Evolutionary conservation across 2,113 vertebrate species (phyloP), one percentile per base, ranked within the genome.

Genomic region (Chitala chitala): DNA sequence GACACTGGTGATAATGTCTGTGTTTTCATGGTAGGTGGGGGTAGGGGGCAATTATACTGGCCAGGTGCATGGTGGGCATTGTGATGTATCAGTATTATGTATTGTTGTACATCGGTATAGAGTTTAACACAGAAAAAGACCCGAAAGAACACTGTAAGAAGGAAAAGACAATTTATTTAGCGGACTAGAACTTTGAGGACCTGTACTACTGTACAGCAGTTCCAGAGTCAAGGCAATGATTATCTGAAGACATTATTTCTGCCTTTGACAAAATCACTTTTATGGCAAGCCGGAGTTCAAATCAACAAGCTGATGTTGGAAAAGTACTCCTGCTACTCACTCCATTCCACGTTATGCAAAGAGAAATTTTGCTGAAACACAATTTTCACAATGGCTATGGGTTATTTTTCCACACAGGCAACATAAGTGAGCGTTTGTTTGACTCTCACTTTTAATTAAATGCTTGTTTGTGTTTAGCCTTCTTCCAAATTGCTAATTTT

Each of bases 351-450:
- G 12, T 15, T 15, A 68, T 46, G 22, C 64, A 48, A 26, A 20
- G 24, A 48, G n/a, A 29, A 22, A 20, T 44, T 24, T 20, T 44
- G 40, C 40, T 8, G 9, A 66, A 66, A 44, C 40, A 68, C 15
- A n/a, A 68, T 46, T 51, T 51, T 46, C 64, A 68, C 64, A 68
- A 42, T 68, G 42, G n/a, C 64, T 68, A 46, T 68, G 64, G 42
- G 13, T 46, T 68, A 22, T 40, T 46, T 66, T n/a, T n/a, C n/a
- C n/a, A n/a, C n/a, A 66, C 64, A 46, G 40, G 64, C n/a, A 15
- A 26, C 64, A 48, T 24, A 61, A 6, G n/a, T 61, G 9, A 38
- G 58, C 31, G 13, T 8, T 12, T 63, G 26, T 68, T 9, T 44
- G 22, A 68, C 44, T 15, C 13, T 4, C 9, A 4, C 10, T 68